These are phyloP conservation scores for Rotaria sp. DNA, from an alignment of 2,888 invertebrate species.

Conservation along the genomic window DNA sequence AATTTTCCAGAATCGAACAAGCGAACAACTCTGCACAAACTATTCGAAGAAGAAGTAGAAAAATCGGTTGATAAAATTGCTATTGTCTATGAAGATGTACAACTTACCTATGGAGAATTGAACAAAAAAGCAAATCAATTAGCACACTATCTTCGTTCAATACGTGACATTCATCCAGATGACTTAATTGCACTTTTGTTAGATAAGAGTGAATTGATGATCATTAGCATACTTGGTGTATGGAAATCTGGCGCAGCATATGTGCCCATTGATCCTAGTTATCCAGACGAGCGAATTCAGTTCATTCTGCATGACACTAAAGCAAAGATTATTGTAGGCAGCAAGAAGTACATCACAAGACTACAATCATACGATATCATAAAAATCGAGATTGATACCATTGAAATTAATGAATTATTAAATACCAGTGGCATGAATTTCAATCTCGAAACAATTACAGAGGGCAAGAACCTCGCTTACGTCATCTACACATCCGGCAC, in stretches of 20 bases:
- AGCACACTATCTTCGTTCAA: neutral
- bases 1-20: no score
- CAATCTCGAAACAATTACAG: constrained; percentile 32
- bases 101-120: neutral
- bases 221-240: neutral
- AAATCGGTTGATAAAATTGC: neutral
- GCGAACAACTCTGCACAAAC: neutral
- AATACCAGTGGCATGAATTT: neutral
- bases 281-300: constrained; percentile 50
- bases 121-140: constrained; percentile 11
- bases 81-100: neutral
- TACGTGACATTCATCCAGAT: no score
- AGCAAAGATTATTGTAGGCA: constrained; percentile 43
- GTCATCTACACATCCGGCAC: constrained; percentile 56
- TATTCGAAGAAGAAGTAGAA: neutral
- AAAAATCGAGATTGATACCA: no score
- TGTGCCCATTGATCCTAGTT: constrained; percentile 54
- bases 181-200: neutral
- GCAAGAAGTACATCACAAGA: no score
- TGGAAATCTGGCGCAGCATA: constrained; percentile 52
- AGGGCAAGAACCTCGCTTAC: constrained; percentile 51
- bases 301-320: constrained; percentile 53
- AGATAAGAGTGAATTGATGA: neutral
- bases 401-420: neutral
- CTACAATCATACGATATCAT: no score